Base-by-base conservation (phyloP, 2,113 vertebrate genomes). In the Baryphthengus martii region DNA sequence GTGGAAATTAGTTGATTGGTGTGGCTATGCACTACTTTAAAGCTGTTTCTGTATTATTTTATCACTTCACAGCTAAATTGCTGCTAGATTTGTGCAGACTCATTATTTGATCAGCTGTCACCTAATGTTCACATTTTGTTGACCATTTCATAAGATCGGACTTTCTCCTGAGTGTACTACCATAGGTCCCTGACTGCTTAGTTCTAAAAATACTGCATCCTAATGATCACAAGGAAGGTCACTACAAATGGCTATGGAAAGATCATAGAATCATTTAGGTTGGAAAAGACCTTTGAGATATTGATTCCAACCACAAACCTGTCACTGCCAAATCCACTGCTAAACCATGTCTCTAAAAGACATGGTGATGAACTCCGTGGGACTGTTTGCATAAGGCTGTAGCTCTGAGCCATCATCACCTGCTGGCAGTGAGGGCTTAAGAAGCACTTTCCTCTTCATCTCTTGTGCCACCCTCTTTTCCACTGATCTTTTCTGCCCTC, bases 201-300 rank as follows among this genome's bases (percentile, higher is more conserved):
- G 6, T 29, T 85, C 52, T 55, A 50, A 82, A 68, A 53, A 28
- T 75, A 59, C 4, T 6, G 9, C 0, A 1, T 67, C 35, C 24
- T 39, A 44, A 18, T 59, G 40, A 52, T 39, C 53, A 9, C 0
- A 0, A 61, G 37, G 29, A 89, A 73, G 35, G 37, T 68, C 23
- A 63, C 4, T 7, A 31, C 29, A 62, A 59, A 47, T 9, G 50
- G 35, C 49, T 39, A 7, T 19, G 2, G 11, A 62, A 77, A 40
- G 42, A n/a, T 49, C 29, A 21, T 16, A 1, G 1, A 47, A 70
- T 37, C 0, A 6, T 39, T 84, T 17, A 37, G 3, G 0, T 29
- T 65, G 18, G 61, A 79, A 74, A 74, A 79, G 15, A 63, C 55
- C 18, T 52, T 63, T n/a, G 58, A 47, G 37, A 23, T 40, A 17